A percentile compares a stretch with the other conserved stretches of the same genome.
Conservation (phyloP, 1,140 invertebrate genomes). For the Glomeris maerens region DNA sequence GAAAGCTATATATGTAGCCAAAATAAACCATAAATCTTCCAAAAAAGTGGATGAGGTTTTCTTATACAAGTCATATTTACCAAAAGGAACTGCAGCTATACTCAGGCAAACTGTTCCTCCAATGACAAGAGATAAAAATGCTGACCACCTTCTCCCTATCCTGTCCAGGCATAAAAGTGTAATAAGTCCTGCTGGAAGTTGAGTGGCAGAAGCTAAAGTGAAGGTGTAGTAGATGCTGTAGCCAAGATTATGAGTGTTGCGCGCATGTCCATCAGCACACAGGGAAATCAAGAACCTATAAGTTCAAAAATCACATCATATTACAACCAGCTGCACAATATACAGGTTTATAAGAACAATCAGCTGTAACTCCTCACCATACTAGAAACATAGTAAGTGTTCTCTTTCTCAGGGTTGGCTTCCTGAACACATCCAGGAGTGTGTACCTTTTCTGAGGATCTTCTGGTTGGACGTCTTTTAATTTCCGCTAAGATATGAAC, state of each 20-base stretch:
- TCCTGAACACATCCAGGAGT: constrained; percentile 59
- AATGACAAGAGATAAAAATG: constrained; percentile 57
- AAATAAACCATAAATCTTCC: too few relatives aligned
- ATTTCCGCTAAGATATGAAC: constrained; percentile 41
- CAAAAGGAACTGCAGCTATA: constrained; percentile 49
- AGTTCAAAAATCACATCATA: constrained; percentile 3
- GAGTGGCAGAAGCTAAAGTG: constrained; percentile 62
- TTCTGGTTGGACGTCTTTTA: constrained; percentile 42
- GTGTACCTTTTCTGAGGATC: constrained; percentile 50
- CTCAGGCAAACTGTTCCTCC: constrained; percentile 65
- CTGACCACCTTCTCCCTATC: constrained; percentile 68
- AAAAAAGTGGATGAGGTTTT: too few relatives aligned
- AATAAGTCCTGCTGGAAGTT: constrained; percentile 66
- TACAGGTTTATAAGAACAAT: constrained; percentile 8
- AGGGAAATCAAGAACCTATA: constrained; percentile 63
- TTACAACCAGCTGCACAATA: neutral
- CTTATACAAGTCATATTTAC: too few relatives aligned
- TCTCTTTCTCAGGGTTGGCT: constrained; percentile 50
- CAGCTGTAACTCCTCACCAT: constrained; percentile 38
- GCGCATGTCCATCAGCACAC: constrained; percentile 71
- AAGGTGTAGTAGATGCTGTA: constrained; percentile 68
- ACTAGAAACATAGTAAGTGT: constrained; percentile 58
- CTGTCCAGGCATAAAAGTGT: constrained; percentile 60
- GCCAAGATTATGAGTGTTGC: constrained; percentile 63
- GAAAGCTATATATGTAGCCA: too few relatives aligned